Conservation (phyloP, 2,888 invertebrate genomes). For the Eristalinus sepulchralis region DNA sequence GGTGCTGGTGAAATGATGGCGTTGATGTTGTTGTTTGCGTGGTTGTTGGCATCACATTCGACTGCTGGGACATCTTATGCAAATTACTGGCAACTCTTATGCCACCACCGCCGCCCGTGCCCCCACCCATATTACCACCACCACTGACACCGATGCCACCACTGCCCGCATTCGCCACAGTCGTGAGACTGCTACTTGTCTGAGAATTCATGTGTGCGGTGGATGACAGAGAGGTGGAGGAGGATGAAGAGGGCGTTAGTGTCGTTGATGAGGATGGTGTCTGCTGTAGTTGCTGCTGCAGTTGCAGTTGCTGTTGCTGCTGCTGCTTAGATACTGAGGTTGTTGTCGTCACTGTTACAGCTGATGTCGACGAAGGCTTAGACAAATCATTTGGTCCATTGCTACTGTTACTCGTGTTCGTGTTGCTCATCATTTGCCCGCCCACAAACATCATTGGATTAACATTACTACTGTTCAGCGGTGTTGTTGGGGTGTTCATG, state of each 20-base stretch:
- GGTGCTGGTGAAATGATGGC: slow-evolving; percentile 69
- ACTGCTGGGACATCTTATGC: slow-evolving; percentile 76
- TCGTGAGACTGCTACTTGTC: slow-evolving; percentile 50
- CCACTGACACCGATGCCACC: slow-evolving; percentile 76
- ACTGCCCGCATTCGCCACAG: slow-evolving; percentile 61
- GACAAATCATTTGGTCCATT: slow-evolving; percentile 77
- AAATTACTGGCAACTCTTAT: slow-evolving; percentile 79
- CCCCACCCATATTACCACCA: neutral
- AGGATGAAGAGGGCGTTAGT: slow-evolving; percentile 39
- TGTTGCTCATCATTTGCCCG: slow-evolving; percentile 59
- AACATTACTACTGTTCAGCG: slow-evolving; percentile 44
- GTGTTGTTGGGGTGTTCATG: slow-evolving; percentile 49
- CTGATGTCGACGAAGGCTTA: slow-evolving; percentile 72
- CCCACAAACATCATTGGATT: slow-evolving; percentile 61
- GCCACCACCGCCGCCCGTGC: slow-evolving; percentile 74
- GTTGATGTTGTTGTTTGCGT: slow-evolving; percentile 63
- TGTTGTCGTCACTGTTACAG: slow-evolving; percentile 57
- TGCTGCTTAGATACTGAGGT: slow-evolving; percentile 33
- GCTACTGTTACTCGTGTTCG: slow-evolving; percentile 62
- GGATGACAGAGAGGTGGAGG: slow-evolving; percentile 34
- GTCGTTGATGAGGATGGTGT: slow-evolving; percentile 55
- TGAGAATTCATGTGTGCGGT: slow-evolving; percentile 65
- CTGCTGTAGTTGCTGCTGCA: slow-evolving; percentile 60
- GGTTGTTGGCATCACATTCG: slow-evolving; percentile 72
- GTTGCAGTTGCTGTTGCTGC: slow-evolving; percentile 61